Percentiles rank a stretch among this genome's conserved stretches.
Evolutionary conservation across 2,113 vertebrate species (phyloP).

Genomic region (Myotis lucifugus): DNA sequence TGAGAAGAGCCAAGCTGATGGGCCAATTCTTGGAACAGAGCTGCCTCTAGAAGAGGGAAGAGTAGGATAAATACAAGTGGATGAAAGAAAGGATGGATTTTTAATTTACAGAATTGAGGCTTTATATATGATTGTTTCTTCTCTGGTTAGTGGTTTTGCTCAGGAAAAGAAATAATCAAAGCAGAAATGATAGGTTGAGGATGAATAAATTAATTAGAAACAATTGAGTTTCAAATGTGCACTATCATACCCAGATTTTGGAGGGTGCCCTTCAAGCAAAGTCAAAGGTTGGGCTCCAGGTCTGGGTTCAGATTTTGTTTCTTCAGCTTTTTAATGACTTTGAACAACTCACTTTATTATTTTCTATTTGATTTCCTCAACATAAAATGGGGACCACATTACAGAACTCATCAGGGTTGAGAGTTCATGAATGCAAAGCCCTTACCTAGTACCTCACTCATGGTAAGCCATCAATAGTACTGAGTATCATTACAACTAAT

Average conservation of each 20-base stretch:
- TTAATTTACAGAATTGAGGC: not conserved
- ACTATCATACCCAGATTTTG: not conserved
- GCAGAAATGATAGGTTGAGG: not conserved
- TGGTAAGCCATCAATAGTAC: rapidly evolving
- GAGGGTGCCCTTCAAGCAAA: not conserved
- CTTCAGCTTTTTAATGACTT: not conserved
- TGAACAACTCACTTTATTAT: not conserved
- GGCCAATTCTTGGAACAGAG: not conserved
- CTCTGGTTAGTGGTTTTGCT: not conserved
- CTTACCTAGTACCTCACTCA: too few relatives aligned
- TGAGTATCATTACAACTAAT: not conserved
- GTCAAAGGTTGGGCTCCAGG: not conserved
- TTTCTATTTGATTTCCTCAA: not conserved
- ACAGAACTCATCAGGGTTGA: rapidly evolving
- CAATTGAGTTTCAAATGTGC: not conserved
- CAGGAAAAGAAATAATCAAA: not conserved
- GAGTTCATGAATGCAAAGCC: too few relatives aligned
- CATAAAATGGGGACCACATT: too few relatives aligned
- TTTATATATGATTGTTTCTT: not conserved
- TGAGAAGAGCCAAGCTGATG: not conserved
- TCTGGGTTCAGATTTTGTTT: not conserved
- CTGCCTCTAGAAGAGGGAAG: not conserved
- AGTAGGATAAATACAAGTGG: not conserved
- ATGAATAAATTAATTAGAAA: not conserved
- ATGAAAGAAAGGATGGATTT: not conserved